Conservation (phyloP, 2,888 invertebrate genomes). For the Nemoura dubitans region DNA sequence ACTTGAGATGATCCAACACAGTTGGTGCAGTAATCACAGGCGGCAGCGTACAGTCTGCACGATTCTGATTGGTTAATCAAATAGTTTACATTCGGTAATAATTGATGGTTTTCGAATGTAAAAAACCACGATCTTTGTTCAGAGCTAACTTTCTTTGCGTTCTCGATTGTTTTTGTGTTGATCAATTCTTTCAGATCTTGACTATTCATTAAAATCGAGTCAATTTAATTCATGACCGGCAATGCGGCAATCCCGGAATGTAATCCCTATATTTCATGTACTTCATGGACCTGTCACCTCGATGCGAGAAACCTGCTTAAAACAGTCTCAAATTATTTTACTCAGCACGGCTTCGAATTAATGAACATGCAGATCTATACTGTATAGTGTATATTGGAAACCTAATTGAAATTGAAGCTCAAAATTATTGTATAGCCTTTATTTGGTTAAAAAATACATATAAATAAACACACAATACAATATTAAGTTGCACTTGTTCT, state of each 20-base stretch:
- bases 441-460: too few relatives aligned
- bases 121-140: constrained; percentile 8
- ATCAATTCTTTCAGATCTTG: neutral
- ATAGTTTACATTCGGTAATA: constrained; percentile 31
- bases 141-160: neutral
- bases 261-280: neutral
- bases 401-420: too few relatives aligned
- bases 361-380: too few relatives aligned
- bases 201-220: neutral
- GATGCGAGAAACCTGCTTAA: too few relatives aligned
- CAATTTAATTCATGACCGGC: neutral
- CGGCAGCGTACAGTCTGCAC: neutral
- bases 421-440: too few relatives aligned
- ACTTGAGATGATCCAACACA: neutral
- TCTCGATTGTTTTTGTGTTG: neutral
- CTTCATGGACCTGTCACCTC: neutral
- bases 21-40: neutral
- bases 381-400: too few relatives aligned
- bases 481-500: too few relatives aligned
- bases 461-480: too few relatives aligned
- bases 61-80: constrained; percentile 36
- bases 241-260: neutral
- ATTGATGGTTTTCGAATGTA: constrained; percentile 31
- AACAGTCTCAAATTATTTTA: too few relatives aligned
- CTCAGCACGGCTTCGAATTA: too few relatives aligned